These are phyloP conservation scores for Drosophila sp. DNA, from an alignment of 1,140 invertebrate species.

Conservation along the genomic window DNA sequence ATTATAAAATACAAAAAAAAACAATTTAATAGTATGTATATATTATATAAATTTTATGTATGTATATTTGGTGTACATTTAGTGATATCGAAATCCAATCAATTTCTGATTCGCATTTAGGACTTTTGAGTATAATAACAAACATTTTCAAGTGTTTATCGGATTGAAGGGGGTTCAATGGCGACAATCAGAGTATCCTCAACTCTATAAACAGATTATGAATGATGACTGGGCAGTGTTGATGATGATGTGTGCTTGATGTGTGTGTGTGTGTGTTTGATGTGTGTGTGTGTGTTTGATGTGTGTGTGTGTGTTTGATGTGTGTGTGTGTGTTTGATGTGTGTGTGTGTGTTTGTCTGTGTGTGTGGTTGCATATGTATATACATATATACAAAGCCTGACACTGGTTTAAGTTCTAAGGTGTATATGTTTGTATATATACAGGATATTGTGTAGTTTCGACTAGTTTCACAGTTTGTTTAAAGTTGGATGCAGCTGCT, in stretches of 20 bases:
- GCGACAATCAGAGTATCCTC: background rate
- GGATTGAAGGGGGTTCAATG: background rate
- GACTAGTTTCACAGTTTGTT: slow-evolving; percentile 73
- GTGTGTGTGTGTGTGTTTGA: background rate
- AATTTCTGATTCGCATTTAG: slow-evolving; percentile 22
- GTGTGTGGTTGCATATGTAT: slow-evolving; percentile 10
- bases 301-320: slow-evolving; percentile 15
- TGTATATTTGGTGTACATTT: slow-evolving; percentile 46
- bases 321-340: slow-evolving; percentile 2
- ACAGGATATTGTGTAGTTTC: slow-evolving; percentile 11
- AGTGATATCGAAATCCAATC: slow-evolving; percentile 45
- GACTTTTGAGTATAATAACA: slow-evolving; percentile 31
- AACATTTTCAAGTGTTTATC: slow-evolving; percentile 3
- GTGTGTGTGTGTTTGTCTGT: slow-evolving; percentile 7
- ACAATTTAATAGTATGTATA: slow-evolving; percentile 8
- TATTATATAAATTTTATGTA: slow-evolving; percentile 23
- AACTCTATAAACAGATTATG: background rate
- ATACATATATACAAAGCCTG: slow-evolving; percentile 35
- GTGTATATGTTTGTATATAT: background rate
- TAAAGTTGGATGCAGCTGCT: slow-evolving; percentile 30
- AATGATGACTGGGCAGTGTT: background rate
- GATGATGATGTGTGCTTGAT: too few species aligned
- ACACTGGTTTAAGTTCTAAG: slow-evolving; percentile 33
- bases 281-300: slow-evolving; percentile 11
- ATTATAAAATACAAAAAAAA: slow-evolving; percentile 15